These are phyloP conservation scores for Paralvinella palmiformis DNA, from an alignment of 1,140 invertebrate species.

Conservation along the genomic window DNA sequence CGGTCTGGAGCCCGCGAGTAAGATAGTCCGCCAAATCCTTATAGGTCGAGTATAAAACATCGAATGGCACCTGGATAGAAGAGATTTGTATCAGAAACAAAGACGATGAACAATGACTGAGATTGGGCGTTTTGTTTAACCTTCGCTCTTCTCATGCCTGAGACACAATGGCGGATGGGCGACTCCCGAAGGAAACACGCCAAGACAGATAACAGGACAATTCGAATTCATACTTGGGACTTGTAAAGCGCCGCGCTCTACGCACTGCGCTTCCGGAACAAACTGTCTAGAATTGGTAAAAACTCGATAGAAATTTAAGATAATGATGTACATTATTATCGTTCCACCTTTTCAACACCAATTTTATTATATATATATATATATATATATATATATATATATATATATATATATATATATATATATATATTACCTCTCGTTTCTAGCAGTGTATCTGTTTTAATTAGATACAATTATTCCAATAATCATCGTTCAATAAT, in stretches of 20 bases:
- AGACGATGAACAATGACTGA: neutral
- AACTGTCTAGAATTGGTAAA: neutral
- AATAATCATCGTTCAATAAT: too few species aligned
- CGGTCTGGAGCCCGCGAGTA: slow-evolving; percentile 4
- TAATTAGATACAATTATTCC: too few species aligned
- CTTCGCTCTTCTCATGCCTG: neutral
- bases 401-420: neutral
- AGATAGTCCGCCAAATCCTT: neutral
- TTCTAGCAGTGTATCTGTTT: neutral
- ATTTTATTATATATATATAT: slow-evolving; percentile 5
- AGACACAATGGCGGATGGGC: neutral
- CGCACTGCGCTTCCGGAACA: neutral
- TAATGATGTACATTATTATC: neutral
- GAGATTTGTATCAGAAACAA: neutral
- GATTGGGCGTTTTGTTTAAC: neutral
- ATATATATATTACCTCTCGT: neutral
- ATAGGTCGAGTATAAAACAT: neutral
- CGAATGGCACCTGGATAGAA: neutral
- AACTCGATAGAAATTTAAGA: neutral
- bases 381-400: slow-evolving; percentile 9
- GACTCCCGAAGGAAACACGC: neutral
- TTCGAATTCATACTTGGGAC: neutral
- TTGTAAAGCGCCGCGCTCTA: neutral
- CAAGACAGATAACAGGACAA: neutral
- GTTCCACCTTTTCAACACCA: neutral